Evolutionary conservation across 2,113 vertebrate species (phyloP), one percentile per base, ranked within the genome.

Genomic region (Hippopotamus amphibius): DNA sequence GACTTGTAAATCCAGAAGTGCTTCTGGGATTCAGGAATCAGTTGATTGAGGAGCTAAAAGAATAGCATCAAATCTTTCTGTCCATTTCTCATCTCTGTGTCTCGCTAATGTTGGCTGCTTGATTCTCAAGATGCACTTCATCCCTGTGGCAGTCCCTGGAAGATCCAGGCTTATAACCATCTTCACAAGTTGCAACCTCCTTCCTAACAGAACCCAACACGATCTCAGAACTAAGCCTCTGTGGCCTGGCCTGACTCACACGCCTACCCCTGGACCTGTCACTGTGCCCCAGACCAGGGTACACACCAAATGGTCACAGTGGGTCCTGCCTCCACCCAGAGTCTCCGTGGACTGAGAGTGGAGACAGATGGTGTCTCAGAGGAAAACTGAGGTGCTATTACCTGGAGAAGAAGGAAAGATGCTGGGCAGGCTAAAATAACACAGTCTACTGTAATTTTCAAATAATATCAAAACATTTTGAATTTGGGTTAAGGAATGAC

Each of bases 231-330:
- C 28, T 15, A 16, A 65, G 48, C 9, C 22, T 88, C 43, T 0
- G 5, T 24, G 41, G 19, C 41, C 24, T 17, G 65, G 26, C 5
- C 37, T 0, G 13, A 6, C 7, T 80, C 71, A 33, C 11, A 11
- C 1, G 0, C 63, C 12, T 10, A 19, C n/a, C 80, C 53, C 72
- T 50, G 37, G 17, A 63, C 33, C 28, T 11, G 57, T 66, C 50
- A 33, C 57, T 41, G 19, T n/a, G 16, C 19, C 6, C 57, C 17
- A 13, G 16, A 57, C 43, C 28, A 0, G 17, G 65, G 12, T 28
- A 1, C n/a, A 59, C 2, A 17, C 24, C 33, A 50, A 28, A 12
- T 0, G 11, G 28, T 16, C 30, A 1, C 0, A 2, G 15, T 14
- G 4, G 55, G 19, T 48, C 16, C 83, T 50, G 28, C 0, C 0